These are phyloP conservation scores for Sinodicranocentrus sp. DNA, from an alignment of 2,888 invertebrate genomes.

Conservation along the genomic window DNA sequence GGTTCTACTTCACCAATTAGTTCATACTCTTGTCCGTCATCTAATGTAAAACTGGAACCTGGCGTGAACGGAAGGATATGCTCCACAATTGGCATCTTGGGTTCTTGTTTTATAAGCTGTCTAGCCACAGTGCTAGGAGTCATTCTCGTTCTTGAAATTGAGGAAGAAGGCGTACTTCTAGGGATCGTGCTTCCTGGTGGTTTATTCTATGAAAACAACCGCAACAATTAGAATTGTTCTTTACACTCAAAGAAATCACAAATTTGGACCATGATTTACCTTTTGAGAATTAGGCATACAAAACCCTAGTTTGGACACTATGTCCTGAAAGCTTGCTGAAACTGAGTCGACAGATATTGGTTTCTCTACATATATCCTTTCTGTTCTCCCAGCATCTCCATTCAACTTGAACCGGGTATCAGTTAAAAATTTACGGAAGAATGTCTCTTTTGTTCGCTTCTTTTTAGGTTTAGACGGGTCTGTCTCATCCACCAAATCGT, in stretches of 20 bases:
- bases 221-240: too few species aligned
- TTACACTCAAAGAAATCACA: too few species aligned
- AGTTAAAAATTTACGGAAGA: slow-evolving; percentile 56
- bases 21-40: slow-evolving; percentile 75
- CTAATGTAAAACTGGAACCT: slow-evolving; percentile 67
- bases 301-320: slow-evolving; percentile 64
- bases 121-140: too few species aligned
- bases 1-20: slow-evolving; percentile 74
- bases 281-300: slow-evolving; percentile 42
- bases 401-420: slow-evolving; percentile 50
- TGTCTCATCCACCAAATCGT: slow-evolving; percentile 68
- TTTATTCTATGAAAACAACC: not conserved
- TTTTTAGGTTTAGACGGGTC: slow-evolving; percentile 52
- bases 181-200: not conserved
- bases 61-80: slow-evolving; percentile 35
- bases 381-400: slow-evolving; percentile 51
- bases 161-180: not conserved
- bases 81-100: slow-evolving; percentile 21
- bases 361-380: slow-evolving; percentile 55
- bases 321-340: slow-evolving; percentile 66
- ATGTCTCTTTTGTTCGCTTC: slow-evolving; percentile 52
- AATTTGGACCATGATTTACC: slow-evolving; percentile 23
- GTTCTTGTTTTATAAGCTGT: slow-evolving; percentile 4
- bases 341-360: slow-evolving; percentile 56
- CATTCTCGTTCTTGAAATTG: slow-evolving; percentile 12